These are phyloP conservation scores for Micrasema longulum DNA, from an alignment of 1,140 invertebrate species.

Conservation along the genomic window DNA sequence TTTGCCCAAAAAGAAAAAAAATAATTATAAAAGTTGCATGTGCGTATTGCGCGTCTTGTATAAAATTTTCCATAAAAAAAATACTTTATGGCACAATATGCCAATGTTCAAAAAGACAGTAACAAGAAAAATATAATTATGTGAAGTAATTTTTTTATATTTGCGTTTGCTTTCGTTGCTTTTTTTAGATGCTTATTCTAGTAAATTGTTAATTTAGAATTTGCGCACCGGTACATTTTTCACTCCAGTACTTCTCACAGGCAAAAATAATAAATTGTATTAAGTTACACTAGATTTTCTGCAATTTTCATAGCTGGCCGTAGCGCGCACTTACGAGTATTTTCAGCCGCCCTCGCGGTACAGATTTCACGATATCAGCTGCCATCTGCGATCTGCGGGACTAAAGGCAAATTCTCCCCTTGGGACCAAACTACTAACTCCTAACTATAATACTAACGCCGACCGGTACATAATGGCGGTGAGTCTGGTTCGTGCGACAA, in stretches of 20 bases:
- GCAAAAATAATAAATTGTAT: not conserved
- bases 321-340: not conserved
- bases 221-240: too few species aligned
- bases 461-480: not conserved
- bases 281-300: not conserved
- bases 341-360: not conserved
- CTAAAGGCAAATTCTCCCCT: conserved; percentile 18
- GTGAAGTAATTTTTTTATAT: too few species aligned
- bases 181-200: not conserved
- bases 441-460: too few species aligned
- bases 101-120: too few species aligned
- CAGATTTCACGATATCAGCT: conserved; percentile 31
- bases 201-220: not conserved
- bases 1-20: not conserved
- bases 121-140: too few species aligned
- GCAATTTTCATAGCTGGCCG: too few species aligned
- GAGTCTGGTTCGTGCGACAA: conserved; percentile 20
- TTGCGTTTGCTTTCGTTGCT: not conserved
- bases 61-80: too few species aligned
- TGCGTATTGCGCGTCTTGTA: not conserved
- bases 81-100: too few species aligned
- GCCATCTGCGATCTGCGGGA: conserved; percentile 24
- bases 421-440: too few species aligned
- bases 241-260: not conserved
- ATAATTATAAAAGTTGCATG: not conserved